Base-by-base conservation (phyloP, 2,797 vertebrate species). In the Enteromius unitaeniatus region DNA sequence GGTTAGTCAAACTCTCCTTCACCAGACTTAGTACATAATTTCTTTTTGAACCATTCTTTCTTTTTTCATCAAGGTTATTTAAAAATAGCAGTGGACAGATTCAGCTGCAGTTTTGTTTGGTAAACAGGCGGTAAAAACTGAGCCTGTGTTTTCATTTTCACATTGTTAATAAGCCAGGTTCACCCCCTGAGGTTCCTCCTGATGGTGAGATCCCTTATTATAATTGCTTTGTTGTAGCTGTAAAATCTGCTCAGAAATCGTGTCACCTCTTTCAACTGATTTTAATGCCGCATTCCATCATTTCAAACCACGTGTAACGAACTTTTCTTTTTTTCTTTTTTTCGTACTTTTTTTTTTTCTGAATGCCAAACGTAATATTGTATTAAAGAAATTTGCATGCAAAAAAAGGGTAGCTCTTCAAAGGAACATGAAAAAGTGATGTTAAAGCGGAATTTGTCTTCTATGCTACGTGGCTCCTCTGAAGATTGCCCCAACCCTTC, bases 191-290 rank as follows among this genome's bases (percentile, higher is more conserved):
- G 78, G 69, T 79, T 42, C 74, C 74, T 62, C 58, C 62, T 55
- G 37, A 51, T 49, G 73, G 76, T 70, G 62, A 80, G 73, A 40
- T 84, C 76, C 88, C 88, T 76, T 87, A 83, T 87, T 84, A 75
- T 84, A 90, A 90, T 92, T 90, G 73, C 72, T 89, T 89, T 87
- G 81, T 77, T 81, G 51, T 80, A 86, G 65, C 82, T 88, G 85
- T 85, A 80, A 79, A 87, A 87, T 74, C 19, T 67, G n/a, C 79
- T 74, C 72, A 78, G 80, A 72, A 85, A 83, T 86, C 47, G 70
- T 78, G 86, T 60, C 73, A 73, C 84, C 60, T 74, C 53, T 47
- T 55, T 51, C 31, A n/a, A 60, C 47, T 86, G 75, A 82, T 84
- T 82, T 75, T 51, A 76, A 87, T 78, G 58, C 37, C 6, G 45